Evolutionary conservation across 2,888 invertebrate genomes (phyloP).

Genomic region (Drosophila aldrichi): DNA sequence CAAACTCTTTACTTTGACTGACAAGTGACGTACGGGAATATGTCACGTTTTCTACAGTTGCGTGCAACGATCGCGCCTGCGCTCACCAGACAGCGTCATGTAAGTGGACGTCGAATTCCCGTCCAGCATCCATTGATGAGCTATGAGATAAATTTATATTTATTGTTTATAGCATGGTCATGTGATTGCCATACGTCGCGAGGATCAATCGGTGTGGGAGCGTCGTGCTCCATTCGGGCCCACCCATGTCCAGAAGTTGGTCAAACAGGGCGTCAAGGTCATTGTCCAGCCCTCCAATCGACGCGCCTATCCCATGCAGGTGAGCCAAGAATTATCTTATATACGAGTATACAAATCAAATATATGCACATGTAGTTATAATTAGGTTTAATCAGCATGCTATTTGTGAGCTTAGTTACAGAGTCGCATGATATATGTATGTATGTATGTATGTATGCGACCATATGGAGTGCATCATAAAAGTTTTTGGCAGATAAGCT

Average conservation of each 20-base stretch:
- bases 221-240: slow-evolving; percentile 98
- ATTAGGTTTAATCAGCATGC: slow-evolving; percentile 1
- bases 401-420: slow-evolving; percentile 12
- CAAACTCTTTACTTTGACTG: slow-evolving; percentile 15
- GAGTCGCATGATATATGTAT: neutral
- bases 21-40: slow-evolving; percentile 52
- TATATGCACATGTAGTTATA: neutral
- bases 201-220: slow-evolving; percentile 98
- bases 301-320: slow-evolving; percentile 98
- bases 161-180: slow-evolving; percentile 86
- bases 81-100: slow-evolving; percentile 81
- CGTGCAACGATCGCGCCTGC: slow-evolving; percentile 70
- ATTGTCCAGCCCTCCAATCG: slow-evolving; percentile 99
- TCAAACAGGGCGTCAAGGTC: slow-evolving; percentile 95
- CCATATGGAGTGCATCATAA: slow-evolving; percentile 54
- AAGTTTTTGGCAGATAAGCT: slow-evolving; percentile 60
- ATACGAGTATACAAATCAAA: neutral
- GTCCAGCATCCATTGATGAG: neutral
- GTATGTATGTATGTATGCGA: neutral
- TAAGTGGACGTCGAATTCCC: slow-evolving; percentile 61
- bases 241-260: slow-evolving; percentile 94
- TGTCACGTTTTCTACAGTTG: slow-evolving; percentile 81
- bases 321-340: slow-evolving; percentile 68
- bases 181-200: slow-evolving; percentile 94
- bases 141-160: neutral